phyloP scores from a whole-genome alignment of 2,888 invertebrate species.

The Hemaris fuciformis region DNA sequence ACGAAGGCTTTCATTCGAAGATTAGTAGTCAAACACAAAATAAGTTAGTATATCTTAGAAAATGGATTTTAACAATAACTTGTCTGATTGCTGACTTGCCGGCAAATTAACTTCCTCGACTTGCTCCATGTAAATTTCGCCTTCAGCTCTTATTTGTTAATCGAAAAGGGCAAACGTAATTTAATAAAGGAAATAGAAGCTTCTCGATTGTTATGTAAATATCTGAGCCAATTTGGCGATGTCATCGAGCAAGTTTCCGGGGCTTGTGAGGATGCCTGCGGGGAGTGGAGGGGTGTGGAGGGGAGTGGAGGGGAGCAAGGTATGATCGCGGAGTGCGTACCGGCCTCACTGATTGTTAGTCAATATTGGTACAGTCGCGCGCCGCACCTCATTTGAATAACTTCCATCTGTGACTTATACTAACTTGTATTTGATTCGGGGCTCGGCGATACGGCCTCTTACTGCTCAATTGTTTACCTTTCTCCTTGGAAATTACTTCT shows the following conservation, averaged over 20 bases:
- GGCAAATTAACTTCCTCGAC: not conserved
- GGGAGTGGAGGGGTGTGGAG: not conserved
- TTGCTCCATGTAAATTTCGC: not conserved
- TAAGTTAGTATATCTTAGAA: not conserved
- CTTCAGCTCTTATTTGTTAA: slow-evolving; percentile 14
- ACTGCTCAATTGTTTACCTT: not conserved
- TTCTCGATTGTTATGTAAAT: slow-evolving; percentile 28
- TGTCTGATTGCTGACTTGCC: not conserved
- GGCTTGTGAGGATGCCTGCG: not conserved
- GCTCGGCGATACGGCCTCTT: not conserved
- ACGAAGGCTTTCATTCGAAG: too few species aligned
- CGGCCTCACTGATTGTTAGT: not conserved
- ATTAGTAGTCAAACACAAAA: too few species aligned
- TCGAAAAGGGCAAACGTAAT: slow-evolving; percentile 23
- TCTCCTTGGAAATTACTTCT: not conserved
- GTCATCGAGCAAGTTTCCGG: not conserved
- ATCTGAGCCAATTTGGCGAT: slow-evolving; percentile 14
- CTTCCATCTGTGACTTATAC: not conserved
- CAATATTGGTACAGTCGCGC: not conserved
- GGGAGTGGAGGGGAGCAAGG: not conserved
- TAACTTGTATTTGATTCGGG: not conserved
- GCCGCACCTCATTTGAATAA: not conserved
- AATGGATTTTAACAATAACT: not conserved
- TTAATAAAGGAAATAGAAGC: slow-evolving; percentile 24
- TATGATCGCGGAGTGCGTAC: not conserved